A percentile compares a stretch with the other conserved stretches of the same genome.
These are phyloP conservation scores for Sarcophilus harrisii DNA, from an alignment of 2,797 vertebrate genomes.

Conservation along the genomic window DNA sequence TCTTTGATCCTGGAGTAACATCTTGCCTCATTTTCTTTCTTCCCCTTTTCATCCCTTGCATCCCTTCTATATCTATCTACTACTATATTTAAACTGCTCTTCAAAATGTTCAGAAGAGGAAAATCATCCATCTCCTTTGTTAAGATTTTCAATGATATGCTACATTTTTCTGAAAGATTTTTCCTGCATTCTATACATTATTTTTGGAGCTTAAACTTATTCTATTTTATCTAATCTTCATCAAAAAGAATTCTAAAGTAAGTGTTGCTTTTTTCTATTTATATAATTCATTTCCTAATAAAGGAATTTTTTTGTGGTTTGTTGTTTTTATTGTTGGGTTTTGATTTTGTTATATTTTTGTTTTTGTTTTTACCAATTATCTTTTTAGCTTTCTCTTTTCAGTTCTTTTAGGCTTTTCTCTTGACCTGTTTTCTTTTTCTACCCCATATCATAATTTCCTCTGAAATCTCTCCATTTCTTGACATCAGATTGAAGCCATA, in stretches of 20 bases:
- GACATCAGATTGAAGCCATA: neutral
- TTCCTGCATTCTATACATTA: neutral
- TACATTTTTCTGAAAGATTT: conserved; percentile 10
- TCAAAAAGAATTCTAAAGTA: neutral
- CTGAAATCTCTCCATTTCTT: neutral
- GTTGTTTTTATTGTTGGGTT: neutral
- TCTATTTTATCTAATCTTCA: neutral
- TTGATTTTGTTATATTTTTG: no score
- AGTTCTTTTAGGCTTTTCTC: neutral
- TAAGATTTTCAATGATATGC: neutral
- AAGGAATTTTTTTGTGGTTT: neutral
- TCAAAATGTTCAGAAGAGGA: neutral
- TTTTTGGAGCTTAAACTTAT: neutral
- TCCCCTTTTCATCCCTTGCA: neutral
- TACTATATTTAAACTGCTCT: neutral
- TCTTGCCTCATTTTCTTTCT: neutral
- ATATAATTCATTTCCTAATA: neutral
- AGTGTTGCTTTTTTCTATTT: neutral
- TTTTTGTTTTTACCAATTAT: neutral
- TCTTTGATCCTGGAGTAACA: neutral
- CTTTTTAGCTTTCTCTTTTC: neutral
- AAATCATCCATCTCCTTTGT: neutral
- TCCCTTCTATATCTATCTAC: neutral
- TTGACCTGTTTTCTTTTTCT: neutral
- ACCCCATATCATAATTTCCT: neutral